Evolutionary conservation across 2,888 invertebrate species (phyloP).

Genomic region (Tiliacea aurago): DNA sequence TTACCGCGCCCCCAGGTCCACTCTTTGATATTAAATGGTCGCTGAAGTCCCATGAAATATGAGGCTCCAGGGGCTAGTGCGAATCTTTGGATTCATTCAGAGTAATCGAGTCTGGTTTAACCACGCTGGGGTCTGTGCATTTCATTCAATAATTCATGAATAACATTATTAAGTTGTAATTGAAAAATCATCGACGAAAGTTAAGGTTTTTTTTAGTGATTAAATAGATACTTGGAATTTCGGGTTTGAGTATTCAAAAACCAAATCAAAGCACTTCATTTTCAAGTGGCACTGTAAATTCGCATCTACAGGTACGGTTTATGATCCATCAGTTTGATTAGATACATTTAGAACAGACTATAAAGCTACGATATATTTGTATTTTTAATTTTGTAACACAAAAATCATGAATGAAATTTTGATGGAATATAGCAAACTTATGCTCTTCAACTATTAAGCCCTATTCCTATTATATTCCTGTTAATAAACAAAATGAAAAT

Average conservation of each 20-base stretch:
- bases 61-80: too few species aligned
- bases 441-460: not conserved
- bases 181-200: not conserved
- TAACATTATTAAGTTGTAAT: not conserved
- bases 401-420: conserved; percentile 12
- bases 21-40: too few species aligned
- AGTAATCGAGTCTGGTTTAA: too few species aligned
- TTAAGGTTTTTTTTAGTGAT: not conserved
- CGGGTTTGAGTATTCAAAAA: not conserved
- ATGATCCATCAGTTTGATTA: not conserved
- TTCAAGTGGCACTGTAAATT: not conserved
- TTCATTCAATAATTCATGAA: too few species aligned
- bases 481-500: conserved; percentile 35
- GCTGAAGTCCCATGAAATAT: too few species aligned
- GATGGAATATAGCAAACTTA: conserved; percentile 2
- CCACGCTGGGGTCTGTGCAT: too few species aligned
- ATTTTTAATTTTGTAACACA: conserved; percentile 15
- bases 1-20: too few species aligned
- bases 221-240: not conserved
- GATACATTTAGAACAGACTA: not conserved
- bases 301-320: not conserved
- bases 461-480: conserved; percentile 10
- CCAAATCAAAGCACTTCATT: not conserved
- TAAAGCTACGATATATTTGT: not conserved
- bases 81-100: too few species aligned